phyloP scores from a whole-genome alignment of 2,888 invertebrate species.

The Notodonta ziczac region DNA sequence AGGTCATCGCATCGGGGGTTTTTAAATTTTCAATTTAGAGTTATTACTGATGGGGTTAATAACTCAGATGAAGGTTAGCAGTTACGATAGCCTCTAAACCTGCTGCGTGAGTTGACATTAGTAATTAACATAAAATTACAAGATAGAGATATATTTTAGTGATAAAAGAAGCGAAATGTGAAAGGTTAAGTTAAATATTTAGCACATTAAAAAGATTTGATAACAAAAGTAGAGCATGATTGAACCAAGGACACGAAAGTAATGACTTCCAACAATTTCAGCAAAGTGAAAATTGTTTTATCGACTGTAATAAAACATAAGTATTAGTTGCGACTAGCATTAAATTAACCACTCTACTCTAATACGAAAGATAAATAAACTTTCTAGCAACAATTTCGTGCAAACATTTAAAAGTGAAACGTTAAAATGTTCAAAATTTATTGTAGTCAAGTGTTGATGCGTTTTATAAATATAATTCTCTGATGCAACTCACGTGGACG shows the following conservation, averaged over 20 bases:
- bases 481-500: conserved; percentile 8
- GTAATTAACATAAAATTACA: not conserved
- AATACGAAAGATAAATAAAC: conserved; percentile 3
- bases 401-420: conserved; percentile 1
- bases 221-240: conserved; percentile 1
- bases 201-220: not conserved
- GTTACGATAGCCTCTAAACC: not conserved
- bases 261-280: not conserved
- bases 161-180: not conserved
- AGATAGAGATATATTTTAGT: not conserved
- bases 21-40: too few species aligned
- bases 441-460: not conserved
- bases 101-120: not conserved
- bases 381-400: not conserved
- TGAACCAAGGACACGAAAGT: not conserved
- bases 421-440: not conserved
- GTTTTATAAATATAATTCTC: conserved; percentile 1
- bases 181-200: not conserved
- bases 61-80: not conserved
- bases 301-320: not conserved
- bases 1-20: too few species aligned
- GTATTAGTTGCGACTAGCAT: not conserved
- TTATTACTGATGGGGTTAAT: not conserved
- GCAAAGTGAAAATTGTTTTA: not conserved
- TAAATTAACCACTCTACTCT: not conserved